phyloP scores from a whole-genome alignment of 2,113 vertebrate genomes.

The Chloropsis hardwickii region DNA sequence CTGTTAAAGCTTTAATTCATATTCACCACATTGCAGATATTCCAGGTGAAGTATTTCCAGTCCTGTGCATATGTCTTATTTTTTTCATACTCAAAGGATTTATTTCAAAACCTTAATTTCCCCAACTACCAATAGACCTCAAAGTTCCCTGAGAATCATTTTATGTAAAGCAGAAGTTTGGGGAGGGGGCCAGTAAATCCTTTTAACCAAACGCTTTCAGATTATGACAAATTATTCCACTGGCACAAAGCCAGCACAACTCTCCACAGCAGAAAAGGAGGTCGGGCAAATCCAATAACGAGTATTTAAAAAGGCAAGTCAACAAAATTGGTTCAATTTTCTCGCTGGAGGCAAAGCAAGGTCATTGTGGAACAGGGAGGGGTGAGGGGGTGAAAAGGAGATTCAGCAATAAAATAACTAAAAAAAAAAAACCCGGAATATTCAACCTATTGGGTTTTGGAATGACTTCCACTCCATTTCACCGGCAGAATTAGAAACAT shows the following conservation, averaged over 20 bases:
- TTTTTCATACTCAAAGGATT: background rate
- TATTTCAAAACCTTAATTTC: background rate
- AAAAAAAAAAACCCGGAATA: background rate
- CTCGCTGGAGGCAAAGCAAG: conserved; percentile 2
- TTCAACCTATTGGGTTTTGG: conserved; percentile 48
- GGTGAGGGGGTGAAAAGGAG: background rate
- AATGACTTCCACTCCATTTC: conserved; percentile 72
- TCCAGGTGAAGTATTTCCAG: background rate
- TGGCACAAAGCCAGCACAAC: conserved; percentile 10
- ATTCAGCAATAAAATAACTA: background rate
- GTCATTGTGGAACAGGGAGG: background rate
- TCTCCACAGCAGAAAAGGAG: conserved; percentile 15
- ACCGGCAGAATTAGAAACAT: conserved; percentile 59
- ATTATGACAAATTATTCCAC: background rate
- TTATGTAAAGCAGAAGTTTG: background rate
- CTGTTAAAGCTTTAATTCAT: background rate
- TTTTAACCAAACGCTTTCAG: background rate
- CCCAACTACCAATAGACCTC: background rate
- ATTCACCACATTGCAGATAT: background rate
- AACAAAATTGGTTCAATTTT: conserved; percentile 43
- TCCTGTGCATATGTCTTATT: background rate
- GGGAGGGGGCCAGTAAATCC: background rate
- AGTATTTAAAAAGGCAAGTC: conserved; percentile 47
- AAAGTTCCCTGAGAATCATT: accelerated
- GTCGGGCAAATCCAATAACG: conserved; percentile 25